These are phyloP conservation scores for Alca torda DNA, from an alignment of 2,797 vertebrate genomes.

Conservation along the genomic window DNA sequence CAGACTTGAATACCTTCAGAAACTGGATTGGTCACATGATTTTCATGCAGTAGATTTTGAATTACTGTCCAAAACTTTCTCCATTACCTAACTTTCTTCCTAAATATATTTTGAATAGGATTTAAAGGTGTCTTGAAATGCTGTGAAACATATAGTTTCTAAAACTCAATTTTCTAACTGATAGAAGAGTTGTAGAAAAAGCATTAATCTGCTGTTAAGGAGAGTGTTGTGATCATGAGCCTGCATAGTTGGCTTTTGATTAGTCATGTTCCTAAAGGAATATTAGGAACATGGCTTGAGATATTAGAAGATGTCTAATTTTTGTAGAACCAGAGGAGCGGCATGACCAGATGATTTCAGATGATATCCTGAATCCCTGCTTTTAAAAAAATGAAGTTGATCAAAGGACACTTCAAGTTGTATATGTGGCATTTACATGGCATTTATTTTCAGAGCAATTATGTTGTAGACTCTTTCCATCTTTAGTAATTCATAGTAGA, in stretches of 20 bases:
- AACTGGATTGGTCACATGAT: neutral
- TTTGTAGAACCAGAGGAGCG: neutral
- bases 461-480: neutral
- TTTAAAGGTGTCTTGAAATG: neutral
- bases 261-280: neutral
- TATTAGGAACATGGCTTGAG: neutral
- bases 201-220: neutral
- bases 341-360: neutral
- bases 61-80: neutral
- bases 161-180: neutral
- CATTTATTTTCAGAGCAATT: neutral
- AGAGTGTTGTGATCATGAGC: neutral
- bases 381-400: neutral
- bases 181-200: neutral
- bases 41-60: neutral
- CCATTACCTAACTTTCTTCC: neutral
- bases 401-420: neutral
- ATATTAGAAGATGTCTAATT: neutral
- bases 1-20: neutral
- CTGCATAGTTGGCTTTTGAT: neutral
- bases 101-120: neutral
- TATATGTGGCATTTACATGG: neutral
- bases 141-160: neutral
- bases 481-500: neutral
- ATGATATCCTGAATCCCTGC: neutral